Evolutionary conservation across 2,888 invertebrate genomes (phyloP).

Genomic region (Nebria salina): DNA sequence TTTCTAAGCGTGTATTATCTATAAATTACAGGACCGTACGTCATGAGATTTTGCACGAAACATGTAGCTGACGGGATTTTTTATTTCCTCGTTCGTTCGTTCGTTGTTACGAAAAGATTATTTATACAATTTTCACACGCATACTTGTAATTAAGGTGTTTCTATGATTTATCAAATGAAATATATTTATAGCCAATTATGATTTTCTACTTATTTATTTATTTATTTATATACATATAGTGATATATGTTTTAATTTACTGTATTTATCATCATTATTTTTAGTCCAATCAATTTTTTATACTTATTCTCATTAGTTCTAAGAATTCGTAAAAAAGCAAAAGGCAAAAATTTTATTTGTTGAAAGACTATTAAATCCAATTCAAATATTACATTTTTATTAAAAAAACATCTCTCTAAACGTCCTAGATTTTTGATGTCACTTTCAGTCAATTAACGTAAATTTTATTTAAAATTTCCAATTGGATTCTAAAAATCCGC

Average conservation of each 20-base stretch:
- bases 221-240: not conserved
- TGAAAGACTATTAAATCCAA: too few species aligned
- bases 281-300: not conserved
- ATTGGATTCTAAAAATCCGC: not conserved
- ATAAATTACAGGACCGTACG: slow-evolving; percentile 39
- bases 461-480: not conserved
- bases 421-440: not conserved
- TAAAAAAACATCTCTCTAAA: not conserved
- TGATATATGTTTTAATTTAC: not conserved
- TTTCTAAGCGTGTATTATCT: slow-evolving; percentile 30
- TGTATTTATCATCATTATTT: not conserved
- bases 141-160: slow-evolving; percentile 10
- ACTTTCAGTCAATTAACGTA: not conserved
- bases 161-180: not conserved
- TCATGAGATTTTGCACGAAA: slow-evolving; percentile 24
- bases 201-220: not conserved
- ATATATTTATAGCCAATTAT: slow-evolving; percentile 11
- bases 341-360: too few species aligned
- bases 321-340: too few species aligned
- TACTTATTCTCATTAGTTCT: too few species aligned
- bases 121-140: slow-evolving; percentile 39
- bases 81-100: not conserved
- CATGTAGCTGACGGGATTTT: not conserved
- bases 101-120: slow-evolving; percentile 18
- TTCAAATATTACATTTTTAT: not conserved